Evolutionary conservation across 2,888 invertebrate species (phyloP).

Genomic region (Thera obeliscata): DNA sequence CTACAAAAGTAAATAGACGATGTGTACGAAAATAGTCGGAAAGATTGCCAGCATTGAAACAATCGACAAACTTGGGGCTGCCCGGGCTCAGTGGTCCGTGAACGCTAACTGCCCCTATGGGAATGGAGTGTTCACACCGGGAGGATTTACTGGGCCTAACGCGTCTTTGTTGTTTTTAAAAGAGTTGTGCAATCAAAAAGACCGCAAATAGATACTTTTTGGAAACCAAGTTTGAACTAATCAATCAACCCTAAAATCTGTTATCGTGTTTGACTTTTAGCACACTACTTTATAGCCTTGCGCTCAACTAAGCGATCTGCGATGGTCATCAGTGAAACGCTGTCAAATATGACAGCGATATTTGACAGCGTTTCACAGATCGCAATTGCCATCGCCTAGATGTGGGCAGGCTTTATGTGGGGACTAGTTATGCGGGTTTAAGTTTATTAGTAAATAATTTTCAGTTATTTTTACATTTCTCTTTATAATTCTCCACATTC

Average conservation of each 20-base stretch:
- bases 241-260: neutral
- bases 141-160: constrained; percentile 36
- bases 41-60: constrained; percentile 43
- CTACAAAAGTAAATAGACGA: constrained; percentile 38
- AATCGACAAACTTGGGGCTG: constrained; percentile 37
- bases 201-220: constrained; percentile 3
- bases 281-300: no score
- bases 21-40: constrained; percentile 29
- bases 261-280: no score
- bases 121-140: constrained; percentile 35
- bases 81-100: constrained; percentile 31
- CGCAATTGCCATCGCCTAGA: no score
- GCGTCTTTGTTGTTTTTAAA: constrained; percentile 27
- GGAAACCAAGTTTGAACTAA: constrained; percentile 2
- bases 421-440: no score
- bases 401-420: no score
- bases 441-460: no score
- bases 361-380: no score
- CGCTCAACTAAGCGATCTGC: no score
- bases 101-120: constrained; percentile 45
- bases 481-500: no score
- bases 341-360: no score
- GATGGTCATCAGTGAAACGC: no score
- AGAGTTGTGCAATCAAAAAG: constrained; percentile 7
- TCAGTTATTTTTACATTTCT: no score